Percentiles rank a stretch among this genome's conserved stretches.
phyloP scores from a whole-genome alignment of 2,888 invertebrate genomes.

The Barypeithes pellucidus region DNA sequence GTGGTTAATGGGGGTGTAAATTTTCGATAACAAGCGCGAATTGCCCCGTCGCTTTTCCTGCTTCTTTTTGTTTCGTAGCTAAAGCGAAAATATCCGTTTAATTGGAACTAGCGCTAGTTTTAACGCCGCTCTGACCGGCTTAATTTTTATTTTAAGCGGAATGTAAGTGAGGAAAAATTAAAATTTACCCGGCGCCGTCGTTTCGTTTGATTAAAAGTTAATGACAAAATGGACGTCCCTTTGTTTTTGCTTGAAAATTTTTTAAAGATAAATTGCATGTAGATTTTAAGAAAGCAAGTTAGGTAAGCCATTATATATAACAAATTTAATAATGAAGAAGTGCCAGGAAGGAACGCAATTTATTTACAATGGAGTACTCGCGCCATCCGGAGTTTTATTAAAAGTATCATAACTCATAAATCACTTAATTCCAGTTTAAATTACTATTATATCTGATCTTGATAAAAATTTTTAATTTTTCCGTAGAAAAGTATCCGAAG shows the following conservation, averaged over 20 bases:
- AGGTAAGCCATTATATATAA: not conserved
- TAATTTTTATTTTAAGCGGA: slow-evolving; percentile 27
- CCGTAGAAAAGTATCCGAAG: too few relatives aligned
- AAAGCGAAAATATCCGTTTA: slow-evolving; percentile 49
- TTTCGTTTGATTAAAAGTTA: slow-evolving; percentile 24
- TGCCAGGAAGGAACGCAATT: too few relatives aligned
- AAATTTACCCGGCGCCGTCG: slow-evolving; percentile 18
- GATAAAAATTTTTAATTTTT: too few relatives aligned
- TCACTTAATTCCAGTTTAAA: too few relatives aligned
- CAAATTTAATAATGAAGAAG: too few relatives aligned
- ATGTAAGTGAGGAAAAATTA: slow-evolving; percentile 26
- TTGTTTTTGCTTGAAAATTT: not conserved
- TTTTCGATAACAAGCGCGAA: slow-evolving; percentile 54
- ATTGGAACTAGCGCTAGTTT: slow-evolving; percentile 50
- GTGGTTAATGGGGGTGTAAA: slow-evolving; percentile 51
- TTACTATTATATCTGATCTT: too few relatives aligned
- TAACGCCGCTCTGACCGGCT: slow-evolving; percentile 27
- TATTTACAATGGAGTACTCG: too few relatives aligned
- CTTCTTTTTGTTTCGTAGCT: slow-evolving; percentile 42
- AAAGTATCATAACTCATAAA: too few relatives aligned
- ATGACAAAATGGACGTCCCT: slow-evolving; percentile 1
- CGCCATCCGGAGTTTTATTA: too few relatives aligned
- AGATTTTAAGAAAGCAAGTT: not conserved
- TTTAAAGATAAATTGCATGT: not conserved
- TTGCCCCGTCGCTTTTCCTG: slow-evolving; percentile 34